Percentiles rank a stretch among this genome's conserved stretches.
These are phyloP conservation scores for Ditula angustiorana DNA, from an alignment of 2,888 invertebrate genomes.

Conservation along the genomic window DNA sequence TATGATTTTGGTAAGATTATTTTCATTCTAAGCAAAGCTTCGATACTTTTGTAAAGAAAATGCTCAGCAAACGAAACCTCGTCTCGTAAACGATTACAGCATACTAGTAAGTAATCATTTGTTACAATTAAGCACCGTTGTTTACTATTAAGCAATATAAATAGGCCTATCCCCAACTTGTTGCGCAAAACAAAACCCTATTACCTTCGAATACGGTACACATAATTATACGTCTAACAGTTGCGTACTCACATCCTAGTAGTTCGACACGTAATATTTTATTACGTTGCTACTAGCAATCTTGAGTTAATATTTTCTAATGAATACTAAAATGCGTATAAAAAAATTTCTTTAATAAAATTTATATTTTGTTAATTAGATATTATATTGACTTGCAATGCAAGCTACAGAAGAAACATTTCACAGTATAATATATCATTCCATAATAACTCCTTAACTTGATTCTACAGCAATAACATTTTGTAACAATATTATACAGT, in stretches of 20 bases:
- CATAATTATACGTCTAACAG: slow-evolving; percentile 24
- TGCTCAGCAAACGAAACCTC: slow-evolving; percentile 22
- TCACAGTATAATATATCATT: no score
- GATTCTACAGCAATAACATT: no score
- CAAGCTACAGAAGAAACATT: no score
- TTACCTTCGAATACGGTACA: slow-evolving; percentile 16
- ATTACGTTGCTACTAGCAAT: slow-evolving; percentile 25
- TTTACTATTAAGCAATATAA: slow-evolving; percentile 35
- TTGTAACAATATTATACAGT: no score
- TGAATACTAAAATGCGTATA: neutral
- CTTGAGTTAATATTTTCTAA: neutral
- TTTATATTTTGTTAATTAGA: no score
- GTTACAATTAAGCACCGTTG: slow-evolving; percentile 37
- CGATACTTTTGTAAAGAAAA: slow-evolving; percentile 8
- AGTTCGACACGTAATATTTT: slow-evolving; percentile 35
- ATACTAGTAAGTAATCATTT: slow-evolving; percentile 35
- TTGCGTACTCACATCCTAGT: slow-evolving; percentile 37
- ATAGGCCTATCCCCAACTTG: slow-evolving; percentile 13
- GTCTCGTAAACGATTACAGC: slow-evolving; percentile 25
- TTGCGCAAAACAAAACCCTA: slow-evolving; percentile 17
- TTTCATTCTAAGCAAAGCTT: neutral
- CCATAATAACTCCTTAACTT: no score
- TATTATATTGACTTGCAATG: no score
- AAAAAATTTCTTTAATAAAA: no score
- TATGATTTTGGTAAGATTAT: neutral